These are phyloP conservation scores for Scartelaos histophorus DNA, from an alignment of 2,113 vertebrate genomes.

Conservation along the genomic window DNA sequence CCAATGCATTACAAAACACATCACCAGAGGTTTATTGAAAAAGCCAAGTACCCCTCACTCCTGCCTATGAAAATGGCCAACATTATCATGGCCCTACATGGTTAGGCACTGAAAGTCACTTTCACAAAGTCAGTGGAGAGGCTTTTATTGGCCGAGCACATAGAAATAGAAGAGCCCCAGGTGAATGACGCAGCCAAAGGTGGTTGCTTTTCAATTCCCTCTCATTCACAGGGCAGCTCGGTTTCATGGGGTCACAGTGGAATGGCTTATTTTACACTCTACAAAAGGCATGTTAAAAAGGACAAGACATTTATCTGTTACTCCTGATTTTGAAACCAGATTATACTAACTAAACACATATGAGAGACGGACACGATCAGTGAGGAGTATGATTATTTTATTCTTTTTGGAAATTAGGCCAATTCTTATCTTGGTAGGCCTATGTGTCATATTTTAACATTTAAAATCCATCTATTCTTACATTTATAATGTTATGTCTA, in stretches of 20 bases:
- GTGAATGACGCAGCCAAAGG: conserved; percentile 44
- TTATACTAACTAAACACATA: not conserved
- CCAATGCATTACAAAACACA: conserved; percentile 81
- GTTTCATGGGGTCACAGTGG: conserved; percentile 24
- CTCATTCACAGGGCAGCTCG: conserved; percentile 33
- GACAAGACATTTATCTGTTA: not conserved
- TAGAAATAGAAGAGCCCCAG: conserved; percentile 39
- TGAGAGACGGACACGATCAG: not conserved
- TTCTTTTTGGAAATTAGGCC: not conserved
- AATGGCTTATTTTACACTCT: conserved; percentile 28
- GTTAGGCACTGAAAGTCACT: conserved; percentile 72
- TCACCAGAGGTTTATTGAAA: conserved; percentile 78
- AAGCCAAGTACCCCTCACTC: conserved; percentile 67
- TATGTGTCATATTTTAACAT: not conserved
- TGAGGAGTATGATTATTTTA: not conserved
- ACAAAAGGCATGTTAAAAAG: not conserved
- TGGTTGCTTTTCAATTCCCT: conserved; percentile 43
- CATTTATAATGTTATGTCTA: not conserved
- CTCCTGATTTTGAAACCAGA: not conserved
- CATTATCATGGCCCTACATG: conserved; percentile 74
- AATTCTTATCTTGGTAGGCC: not conserved
- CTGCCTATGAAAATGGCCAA: conserved; percentile 67
- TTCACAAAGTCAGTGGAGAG: conserved; percentile 66
- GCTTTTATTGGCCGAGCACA: conserved; percentile 50
- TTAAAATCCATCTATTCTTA: not conserved